phyloP scores from a whole-genome alignment of 2,888 invertebrate genomes.

The Deilephila porcellus region DNA sequence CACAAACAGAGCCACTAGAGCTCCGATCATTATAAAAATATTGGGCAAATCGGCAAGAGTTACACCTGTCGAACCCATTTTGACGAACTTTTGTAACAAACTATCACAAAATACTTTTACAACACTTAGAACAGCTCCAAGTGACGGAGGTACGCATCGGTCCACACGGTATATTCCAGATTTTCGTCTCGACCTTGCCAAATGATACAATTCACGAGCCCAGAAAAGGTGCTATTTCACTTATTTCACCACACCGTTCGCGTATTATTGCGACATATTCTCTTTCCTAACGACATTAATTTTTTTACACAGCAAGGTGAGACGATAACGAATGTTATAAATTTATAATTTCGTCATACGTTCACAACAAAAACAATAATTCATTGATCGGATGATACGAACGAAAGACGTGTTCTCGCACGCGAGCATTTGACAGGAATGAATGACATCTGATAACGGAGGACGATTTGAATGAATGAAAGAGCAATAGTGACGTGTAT shows the following conservation, averaged over 20 bases:
- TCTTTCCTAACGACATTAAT: slow-evolving; percentile 52
- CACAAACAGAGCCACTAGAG: slow-evolving; percentile 89
- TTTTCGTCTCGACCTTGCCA: slow-evolving; percentile 56
- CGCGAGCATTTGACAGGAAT: slow-evolving; percentile 41
- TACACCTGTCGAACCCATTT: slow-evolving; percentile 81
- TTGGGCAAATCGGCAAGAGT: slow-evolving; percentile 90
- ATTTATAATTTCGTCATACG: slow-evolving; percentile 55
- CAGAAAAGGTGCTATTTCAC: slow-evolving; percentile 52
- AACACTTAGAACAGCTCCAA: slow-evolving; percentile 54
- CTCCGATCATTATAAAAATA: slow-evolving; percentile 90
- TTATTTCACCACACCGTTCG: slow-evolving; percentile 51
- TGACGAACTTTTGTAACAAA: slow-evolving; percentile 41
- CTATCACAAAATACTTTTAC: slow-evolving; percentile 57
- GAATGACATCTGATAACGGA: slow-evolving; percentile 33
- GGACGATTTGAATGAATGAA: slow-evolving; percentile 18
- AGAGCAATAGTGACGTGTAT: slow-evolving; percentile 14
- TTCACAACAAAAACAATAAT: slow-evolving; percentile 80
- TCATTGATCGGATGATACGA: slow-evolving; percentile 65
- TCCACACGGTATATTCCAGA: slow-evolving; percentile 58
- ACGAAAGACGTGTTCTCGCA: slow-evolving; percentile 41
- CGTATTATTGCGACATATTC: slow-evolving; percentile 55
- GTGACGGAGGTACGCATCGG: slow-evolving; percentile 60
- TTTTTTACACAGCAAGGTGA: slow-evolving; percentile 46
- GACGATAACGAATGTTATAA: slow-evolving; percentile 31
- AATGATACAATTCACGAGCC: slow-evolving; percentile 60